Base-by-base conservation (phyloP, 2,888 invertebrate species). In the Epiblema foenella region DNA sequence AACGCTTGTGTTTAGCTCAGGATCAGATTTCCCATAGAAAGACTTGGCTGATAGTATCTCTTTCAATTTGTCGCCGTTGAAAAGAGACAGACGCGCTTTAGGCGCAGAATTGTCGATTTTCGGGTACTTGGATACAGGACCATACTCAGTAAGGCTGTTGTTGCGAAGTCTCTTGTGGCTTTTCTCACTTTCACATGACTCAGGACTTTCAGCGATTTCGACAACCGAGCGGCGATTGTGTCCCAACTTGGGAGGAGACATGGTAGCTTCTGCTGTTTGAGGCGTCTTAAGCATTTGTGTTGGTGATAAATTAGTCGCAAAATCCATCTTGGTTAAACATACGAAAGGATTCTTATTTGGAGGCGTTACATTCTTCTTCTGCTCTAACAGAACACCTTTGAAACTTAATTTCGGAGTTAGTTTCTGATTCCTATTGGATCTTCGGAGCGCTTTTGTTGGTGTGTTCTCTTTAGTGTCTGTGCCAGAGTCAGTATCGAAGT, bases 1-100 rank as follows among this genome's bases (percentile, higher is more conserved):
- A 1, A 93, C 79, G 24, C 74, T 89, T 0, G 79, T 80, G 69
- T 89, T 91, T 0, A 93, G 71, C 5, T 93, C 92, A 2, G 91
- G 90, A 59, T 90, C 90, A 1, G 83, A 81, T 81, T 94, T 94
- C 0, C 94, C 93, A 76, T 95, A 95, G 80, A 95, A 95, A 0
- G 92, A 93, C 79, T 94, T 94, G 0, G 94, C 83, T 0, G 94
- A 90, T 0, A 95, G 82, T 18, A 94, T 91, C 78, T 94, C 92
- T 78, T 93, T 93, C 1, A 92, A 79, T 67, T 87, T 81, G 49
- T 93, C 90, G 63, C 87, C 89, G 75, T 89, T 92, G 75, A 93
- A 93, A 0, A 94, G 80, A 0, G 93, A 93, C 3, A 90, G 75
- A 0, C 93, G 85, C 0, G 93, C 94, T 81, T 93, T 93, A 0